Evolutionary conservation across 2,113 vertebrate species (phyloP), one percentile per base, ranked within the genome.

Genomic region (Lethenteron camtschaticum): DNA sequence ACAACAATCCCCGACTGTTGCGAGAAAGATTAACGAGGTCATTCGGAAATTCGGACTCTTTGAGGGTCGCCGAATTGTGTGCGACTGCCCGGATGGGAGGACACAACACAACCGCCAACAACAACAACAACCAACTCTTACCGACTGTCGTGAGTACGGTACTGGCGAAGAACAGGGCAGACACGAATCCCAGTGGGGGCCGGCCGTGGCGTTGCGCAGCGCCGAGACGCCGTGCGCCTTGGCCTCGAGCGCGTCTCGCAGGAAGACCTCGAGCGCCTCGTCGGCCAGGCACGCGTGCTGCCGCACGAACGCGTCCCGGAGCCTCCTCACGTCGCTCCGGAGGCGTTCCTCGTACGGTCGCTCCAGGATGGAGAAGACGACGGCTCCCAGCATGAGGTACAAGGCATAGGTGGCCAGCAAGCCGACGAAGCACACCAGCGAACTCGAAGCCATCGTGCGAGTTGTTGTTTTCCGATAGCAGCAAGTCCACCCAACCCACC

Each of bases 141-240:
- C 90, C 90, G 76, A 89, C 95, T 76, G 90, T 95, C 76, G 90
- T 94, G 58, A 96, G 81, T 73, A 96, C 88, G 1, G 90, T 96
- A 83, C 89, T 96, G 71, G 88, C 87, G 70, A 95, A 96, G 77
- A 96, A 96, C 72, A 96, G 80, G 1, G 92, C 84, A 1, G 92
- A 96, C 73, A 87, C 88, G 82, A 95, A 96, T 95, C 90, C 92
- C 90, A 96, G 80, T 94, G 95, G 89, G 87, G 92, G 79, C 86
- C 87, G 2, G 80, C 81, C 0, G 88, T 86, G 10, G 86, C 84
- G 77, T 95, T 96, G 75, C 89, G 85, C 70, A 95, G 84, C 75
- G 88, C 85, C 55, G 90, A 96, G 63, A 96, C 89, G 71, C 90
- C 90, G 74, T 95, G 94, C 75, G 87, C 92, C 74, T 84, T 96